Evolutionary conservation across 1,140 invertebrate genomes (phyloP).

Genomic region (Drosophila paulistorum): DNA sequence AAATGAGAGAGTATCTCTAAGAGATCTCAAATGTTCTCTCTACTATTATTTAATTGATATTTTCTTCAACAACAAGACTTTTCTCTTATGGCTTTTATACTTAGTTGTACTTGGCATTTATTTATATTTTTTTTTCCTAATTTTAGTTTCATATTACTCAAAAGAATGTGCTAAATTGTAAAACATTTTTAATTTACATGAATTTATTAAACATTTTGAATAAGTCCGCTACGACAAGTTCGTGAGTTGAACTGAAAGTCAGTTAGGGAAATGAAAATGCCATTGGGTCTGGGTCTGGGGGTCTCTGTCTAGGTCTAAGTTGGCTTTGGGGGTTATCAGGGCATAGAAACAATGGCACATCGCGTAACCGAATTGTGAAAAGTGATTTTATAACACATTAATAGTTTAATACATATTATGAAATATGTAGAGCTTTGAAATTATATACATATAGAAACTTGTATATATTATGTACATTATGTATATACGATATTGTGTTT

Average conservation of each 20-base stretch:
- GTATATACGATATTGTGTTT: conserved; percentile 12
- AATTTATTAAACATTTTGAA: conserved; percentile 15
- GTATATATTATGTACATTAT: neutral
- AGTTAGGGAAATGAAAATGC: neutral
- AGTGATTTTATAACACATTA: conserved; percentile 67
- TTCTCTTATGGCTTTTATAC: too few relatives aligned
- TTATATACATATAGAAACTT: conserved; percentile 12
- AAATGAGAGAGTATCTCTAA: too few relatives aligned
- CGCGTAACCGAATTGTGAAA: conserved; percentile 52
- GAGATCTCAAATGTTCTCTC: too few relatives aligned
- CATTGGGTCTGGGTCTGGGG: neutral
- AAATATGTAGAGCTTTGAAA: conserved; percentile 23
- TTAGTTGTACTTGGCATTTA: too few relatives aligned
- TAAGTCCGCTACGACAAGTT: conserved; percentile 36
- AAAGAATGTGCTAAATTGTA: conserved; percentile 53
- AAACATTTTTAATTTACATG: conserved; percentile 19
- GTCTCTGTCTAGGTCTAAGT: conserved; percentile 5
- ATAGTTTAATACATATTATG: conserved; percentile 33
- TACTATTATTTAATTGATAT: too few relatives aligned
- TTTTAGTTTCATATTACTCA: conserved; percentile 10
- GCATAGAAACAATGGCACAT: conserved; percentile 49
- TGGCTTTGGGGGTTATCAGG: conserved; percentile 24
- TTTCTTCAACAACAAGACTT: too few relatives aligned
- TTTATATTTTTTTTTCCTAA: neutral
- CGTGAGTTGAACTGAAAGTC: conserved; percentile 45